phyloP scores from a whole-genome alignment of 1,140 invertebrate species.

The Stenopsyche tienmushanensis region DNA sequence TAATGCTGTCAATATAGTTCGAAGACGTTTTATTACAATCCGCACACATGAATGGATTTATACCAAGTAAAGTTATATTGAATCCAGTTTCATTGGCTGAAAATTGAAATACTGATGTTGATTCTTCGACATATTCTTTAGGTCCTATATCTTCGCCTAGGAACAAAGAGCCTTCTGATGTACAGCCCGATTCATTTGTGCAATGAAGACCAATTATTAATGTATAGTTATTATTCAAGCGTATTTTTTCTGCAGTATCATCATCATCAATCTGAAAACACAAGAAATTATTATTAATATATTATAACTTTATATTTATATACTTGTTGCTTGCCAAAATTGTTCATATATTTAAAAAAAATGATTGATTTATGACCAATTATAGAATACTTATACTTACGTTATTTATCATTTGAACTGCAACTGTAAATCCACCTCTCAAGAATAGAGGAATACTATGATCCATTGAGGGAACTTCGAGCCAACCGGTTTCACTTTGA shows the following conservation, averaged over 20 bases:
- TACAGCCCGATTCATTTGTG: background rate
- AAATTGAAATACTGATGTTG: background rate
- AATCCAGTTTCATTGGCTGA: too few relatives aligned
- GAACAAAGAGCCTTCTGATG: background rate
- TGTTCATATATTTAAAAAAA: too few relatives aligned
- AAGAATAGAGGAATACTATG: conserved; percentile 45
- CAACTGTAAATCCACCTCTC: conserved; percentile 44
- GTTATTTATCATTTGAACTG: conserved; percentile 42
- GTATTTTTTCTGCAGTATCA: background rate
- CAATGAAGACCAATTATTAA: conserved; percentile 12
- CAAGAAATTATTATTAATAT: conserved; percentile 2
- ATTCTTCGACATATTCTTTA: too few relatives aligned
- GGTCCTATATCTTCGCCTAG: background rate
- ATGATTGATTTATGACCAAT: too few relatives aligned
- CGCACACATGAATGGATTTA: background rate
- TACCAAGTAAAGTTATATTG: background rate
- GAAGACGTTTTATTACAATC: conserved; percentile 2
- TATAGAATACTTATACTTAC: too few relatives aligned
- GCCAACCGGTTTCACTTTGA: conserved; percentile 31
- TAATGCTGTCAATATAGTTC: conserved; percentile 1
- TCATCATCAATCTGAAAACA: background rate
- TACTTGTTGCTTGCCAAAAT: background rate
- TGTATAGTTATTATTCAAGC: background rate
- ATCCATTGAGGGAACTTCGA: conserved; percentile 43
- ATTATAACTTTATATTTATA: conserved; percentile 2